Base-by-base conservation (phyloP, 2,797 vertebrate genomes). In the Sebastes hubbsi region DNA sequence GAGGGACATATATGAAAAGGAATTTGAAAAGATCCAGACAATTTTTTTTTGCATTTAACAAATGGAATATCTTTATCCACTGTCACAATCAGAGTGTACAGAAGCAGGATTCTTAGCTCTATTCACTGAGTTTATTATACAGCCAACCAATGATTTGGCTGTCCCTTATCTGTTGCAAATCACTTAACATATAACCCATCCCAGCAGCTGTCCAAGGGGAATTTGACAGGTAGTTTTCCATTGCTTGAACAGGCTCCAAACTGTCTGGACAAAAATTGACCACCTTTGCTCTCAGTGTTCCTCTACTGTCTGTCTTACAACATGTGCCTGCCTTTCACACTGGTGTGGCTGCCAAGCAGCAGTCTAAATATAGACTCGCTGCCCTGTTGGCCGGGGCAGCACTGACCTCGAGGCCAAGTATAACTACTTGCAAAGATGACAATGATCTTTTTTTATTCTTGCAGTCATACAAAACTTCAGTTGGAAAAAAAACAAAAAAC, bases 311-410 rank as follows among this genome's bases (percentile, higher is more conserved):
- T 77, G 76, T 84, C 88, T 79, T 89, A 81, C 61, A 59, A 86
- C 91, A 90, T 88, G 89, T 85, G 85, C 75, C 85, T 82, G 85
- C 87, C 77, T 81, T 85, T 87, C 78, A 89, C 82, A 84, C 88
- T 84, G 78, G 49, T 84, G 63, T 34, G 76, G 76, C 92, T 92
- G 89, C 89, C 81, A 89, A 87, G 88, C 89, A 82, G 86, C 75
- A 34, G 82, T 77, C 89, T 94, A 92, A 92, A 94, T 91, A 91
- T 94, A 95, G 92, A 84, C 58, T 38, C 1, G 14, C 72, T 82
- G 88, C 75, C 83, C 79, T 85, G 76, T 84, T 84, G 87, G 87
- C 83, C 75, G 71, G 63, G 72, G 88, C 83, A 80, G 67, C 74
- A 52, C 74, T 91, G 89, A 91, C 93, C 91, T 89, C 81, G 4